These are phyloP conservation scores for Rhopalosiphum maidis DNA, from an alignment of 1,140 invertebrate species.

Conservation along the genomic window DNA sequence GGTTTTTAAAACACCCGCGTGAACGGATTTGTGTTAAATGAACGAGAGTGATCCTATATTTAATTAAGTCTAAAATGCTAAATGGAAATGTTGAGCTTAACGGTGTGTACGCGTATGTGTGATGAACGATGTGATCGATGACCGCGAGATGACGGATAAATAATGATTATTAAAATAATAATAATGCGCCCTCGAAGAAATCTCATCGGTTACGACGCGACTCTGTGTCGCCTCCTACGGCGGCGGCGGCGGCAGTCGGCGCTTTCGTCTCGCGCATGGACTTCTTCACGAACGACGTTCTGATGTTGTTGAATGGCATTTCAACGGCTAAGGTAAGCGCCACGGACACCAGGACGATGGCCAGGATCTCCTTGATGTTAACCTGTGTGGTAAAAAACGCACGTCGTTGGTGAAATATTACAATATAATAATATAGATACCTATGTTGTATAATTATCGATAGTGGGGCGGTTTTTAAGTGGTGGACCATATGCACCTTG, in stretches of 20 bases:
- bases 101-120: background rate
- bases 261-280: background rate
- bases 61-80: background rate
- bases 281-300: slow-evolving; percentile 48
- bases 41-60: background rate
- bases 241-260: background rate
- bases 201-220: background rate
- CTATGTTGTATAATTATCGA: no score
- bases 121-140: slow-evolving; percentile 16
- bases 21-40: background rate
- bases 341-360: slow-evolving; percentile 64
- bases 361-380: slow-evolving; percentile 67
- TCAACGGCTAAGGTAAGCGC: slow-evolving; percentile 63
- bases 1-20: background rate
- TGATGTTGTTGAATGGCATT: slow-evolving; percentile 63
- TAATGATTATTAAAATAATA: background rate
- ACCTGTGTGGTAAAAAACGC: slow-evolving; percentile 64
- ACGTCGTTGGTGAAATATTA: background rate
- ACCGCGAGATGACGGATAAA: background rate
- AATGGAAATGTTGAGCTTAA: background rate
- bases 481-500: no score
- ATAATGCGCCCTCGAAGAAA: background rate
- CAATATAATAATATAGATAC: no score
- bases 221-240: background rate
- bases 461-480: no score